Percentiles rank a stretch among this genome's conserved stretches.
Conservation (phyloP, 2,113 vertebrate species). For the Tachysurus fulvidraco region DNA sequence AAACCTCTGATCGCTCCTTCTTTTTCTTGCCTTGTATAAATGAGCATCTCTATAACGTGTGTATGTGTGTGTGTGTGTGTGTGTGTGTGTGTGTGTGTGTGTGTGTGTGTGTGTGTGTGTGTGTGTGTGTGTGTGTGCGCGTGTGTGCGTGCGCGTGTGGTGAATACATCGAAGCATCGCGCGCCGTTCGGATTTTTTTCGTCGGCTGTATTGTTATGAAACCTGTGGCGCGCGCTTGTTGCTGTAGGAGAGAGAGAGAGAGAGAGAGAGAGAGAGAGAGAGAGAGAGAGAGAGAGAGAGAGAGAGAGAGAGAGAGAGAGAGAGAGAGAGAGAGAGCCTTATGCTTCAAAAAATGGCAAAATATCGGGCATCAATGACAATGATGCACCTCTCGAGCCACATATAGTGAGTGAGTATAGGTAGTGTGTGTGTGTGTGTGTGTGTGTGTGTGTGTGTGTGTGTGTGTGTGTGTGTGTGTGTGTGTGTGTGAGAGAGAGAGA, state of each 20-base stretch:
- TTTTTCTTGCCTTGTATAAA: neutral
- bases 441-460: neutral
- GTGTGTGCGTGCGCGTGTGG: no score
- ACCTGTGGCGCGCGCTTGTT: constrained; percentile 39
- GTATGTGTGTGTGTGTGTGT: neutral
- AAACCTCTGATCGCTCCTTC: no score
- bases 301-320: neutral
- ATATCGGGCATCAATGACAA: neutral
- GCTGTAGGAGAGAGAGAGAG: neutral
- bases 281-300: neutral
- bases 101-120: no score
- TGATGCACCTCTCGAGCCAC: neutral
- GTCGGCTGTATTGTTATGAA: neutral
- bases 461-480: neutral
- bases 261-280: neutral
- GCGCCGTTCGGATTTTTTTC: neutral
- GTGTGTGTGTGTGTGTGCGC: no score
- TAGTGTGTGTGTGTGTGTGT: neutral
- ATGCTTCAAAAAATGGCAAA: neutral
- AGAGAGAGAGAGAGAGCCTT: no score
- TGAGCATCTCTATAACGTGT: neutral
- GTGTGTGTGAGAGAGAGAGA: neutral
- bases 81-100: no score
- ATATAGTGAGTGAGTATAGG: no score
- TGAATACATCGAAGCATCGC: neutral